phyloP scores from a whole-genome alignment of 1,140 invertebrate species.

The Drosophila novamexicana region DNA sequence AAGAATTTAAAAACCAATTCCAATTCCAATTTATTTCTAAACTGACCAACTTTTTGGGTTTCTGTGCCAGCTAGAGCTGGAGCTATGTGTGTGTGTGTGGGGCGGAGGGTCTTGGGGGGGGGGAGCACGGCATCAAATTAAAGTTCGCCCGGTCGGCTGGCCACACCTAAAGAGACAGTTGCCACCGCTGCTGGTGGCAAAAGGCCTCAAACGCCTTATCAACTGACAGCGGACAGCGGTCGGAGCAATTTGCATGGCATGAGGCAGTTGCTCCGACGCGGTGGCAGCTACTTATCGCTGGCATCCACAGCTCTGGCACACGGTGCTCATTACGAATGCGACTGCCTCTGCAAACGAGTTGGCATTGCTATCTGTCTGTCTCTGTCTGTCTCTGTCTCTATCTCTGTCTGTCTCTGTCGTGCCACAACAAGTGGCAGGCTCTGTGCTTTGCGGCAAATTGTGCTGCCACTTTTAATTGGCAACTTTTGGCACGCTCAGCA shows the following conservation, averaged over 20 bases:
- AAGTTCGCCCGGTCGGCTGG: background rate
- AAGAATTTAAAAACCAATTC: constrained; percentile 34
- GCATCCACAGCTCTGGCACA: constrained; percentile 25
- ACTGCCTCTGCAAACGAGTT: too few relatives aligned
- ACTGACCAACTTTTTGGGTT: constrained; percentile 14
- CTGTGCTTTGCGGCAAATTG: constrained; percentile 36
- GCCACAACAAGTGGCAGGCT: constrained; percentile 58
- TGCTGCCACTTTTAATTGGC: constrained; percentile 67
- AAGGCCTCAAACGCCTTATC: constrained; percentile 42
- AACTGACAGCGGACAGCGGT: constrained; percentile 35
- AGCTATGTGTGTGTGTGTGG: background rate
- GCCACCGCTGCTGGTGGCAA: constrained; percentile 37
- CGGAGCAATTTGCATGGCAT: constrained; percentile 47
- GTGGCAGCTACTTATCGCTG: constrained; percentile 37
- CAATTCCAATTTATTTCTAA: constrained; percentile 29
- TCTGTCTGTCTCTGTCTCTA: constrained; percentile 18
- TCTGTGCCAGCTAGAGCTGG: background rate
- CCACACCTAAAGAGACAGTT: constrained; percentile 25
- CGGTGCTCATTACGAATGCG: background rate
- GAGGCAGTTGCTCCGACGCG: constrained; percentile 9
- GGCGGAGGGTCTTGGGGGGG: background rate
- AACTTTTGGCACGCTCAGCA: constrained; percentile 67
- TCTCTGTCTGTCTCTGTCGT: constrained; percentile 27
- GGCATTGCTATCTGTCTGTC: background rate
- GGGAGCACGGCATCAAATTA: background rate